These are phyloP conservation scores for Isichthys henryi DNA, from an alignment of 2,113 vertebrate genomes.

Conservation along the genomic window DNA sequence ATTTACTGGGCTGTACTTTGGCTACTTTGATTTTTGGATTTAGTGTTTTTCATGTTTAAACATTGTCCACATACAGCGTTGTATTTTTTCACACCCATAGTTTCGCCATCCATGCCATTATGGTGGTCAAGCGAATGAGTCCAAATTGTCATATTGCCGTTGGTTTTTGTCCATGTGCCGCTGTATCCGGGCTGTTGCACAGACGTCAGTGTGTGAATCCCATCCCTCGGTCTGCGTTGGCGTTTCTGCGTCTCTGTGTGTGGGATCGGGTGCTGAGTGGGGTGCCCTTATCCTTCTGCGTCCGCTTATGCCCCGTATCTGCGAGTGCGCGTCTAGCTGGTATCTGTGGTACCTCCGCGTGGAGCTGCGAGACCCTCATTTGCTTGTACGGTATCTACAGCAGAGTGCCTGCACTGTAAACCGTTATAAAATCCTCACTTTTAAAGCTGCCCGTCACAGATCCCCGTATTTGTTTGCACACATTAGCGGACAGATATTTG, in stretches of 20 bases:
- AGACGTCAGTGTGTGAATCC: background rate
- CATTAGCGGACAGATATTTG: slow-evolving; percentile 1
- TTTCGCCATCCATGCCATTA: background rate
- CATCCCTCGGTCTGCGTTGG: background rate
- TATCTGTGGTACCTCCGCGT: background rate
- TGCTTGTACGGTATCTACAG: background rate
- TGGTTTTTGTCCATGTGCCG: background rate
- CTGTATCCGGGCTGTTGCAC: background rate
- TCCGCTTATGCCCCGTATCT: background rate
- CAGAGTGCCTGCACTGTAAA: background rate
- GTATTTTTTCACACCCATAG: background rate
- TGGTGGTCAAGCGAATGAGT: background rate
- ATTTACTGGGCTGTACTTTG: background rate
- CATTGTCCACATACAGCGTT: background rate
- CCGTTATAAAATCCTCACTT: background rate
- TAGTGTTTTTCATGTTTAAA: background rate
- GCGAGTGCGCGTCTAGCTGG: background rate
- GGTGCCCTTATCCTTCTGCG: background rate
- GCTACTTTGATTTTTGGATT: background rate
- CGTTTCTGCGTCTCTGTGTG: background rate
- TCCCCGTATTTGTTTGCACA: background rate
- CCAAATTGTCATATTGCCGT: background rate
- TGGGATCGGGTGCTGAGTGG: background rate
- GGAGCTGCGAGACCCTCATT: background rate
- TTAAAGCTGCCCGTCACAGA: background rate